These are phyloP conservation scores for Rhadinocentrus ornatus DNA, from an alignment of 2,797 vertebrate genomes.

Conservation along the genomic window DNA sequence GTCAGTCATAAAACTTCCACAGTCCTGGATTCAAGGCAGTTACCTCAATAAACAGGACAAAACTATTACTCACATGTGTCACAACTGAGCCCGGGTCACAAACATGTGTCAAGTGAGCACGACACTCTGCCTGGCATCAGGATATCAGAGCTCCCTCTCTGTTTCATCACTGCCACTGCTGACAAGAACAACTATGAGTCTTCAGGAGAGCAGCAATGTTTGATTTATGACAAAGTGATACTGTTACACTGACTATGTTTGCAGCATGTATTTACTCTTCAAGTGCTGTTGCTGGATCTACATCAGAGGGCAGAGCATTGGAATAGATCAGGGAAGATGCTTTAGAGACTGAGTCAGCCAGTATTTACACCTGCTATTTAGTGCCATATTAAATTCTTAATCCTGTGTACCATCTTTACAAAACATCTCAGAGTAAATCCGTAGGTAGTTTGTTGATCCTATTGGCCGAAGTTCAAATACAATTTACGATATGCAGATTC, in stretches of 20 bases:
- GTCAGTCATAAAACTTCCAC: slow-evolving; percentile 29
- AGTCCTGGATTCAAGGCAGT: slow-evolving; percentile 37
- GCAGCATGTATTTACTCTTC: slow-evolving; percentile 76
- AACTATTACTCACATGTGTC: slow-evolving; percentile 66
- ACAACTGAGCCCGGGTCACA: slow-evolving; percentile 60
- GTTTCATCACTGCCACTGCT: slow-evolving; percentile 64
- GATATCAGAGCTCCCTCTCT: slow-evolving; percentile 57
- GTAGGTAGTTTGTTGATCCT: slow-evolving; percentile 57
- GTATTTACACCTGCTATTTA: slow-evolving; percentile 80
- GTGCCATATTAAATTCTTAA: slow-evolving; percentile 73
- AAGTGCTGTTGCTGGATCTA: slow-evolving; percentile 71
- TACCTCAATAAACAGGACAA: slow-evolving; percentile 40
- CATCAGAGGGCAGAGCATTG: slow-evolving; percentile 66
- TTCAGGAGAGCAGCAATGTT: slow-evolving; percentile 46
- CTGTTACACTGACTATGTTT: slow-evolving; percentile 74
- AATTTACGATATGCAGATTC: slow-evolving; percentile 28
- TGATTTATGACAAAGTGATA: slow-evolving; percentile 73
- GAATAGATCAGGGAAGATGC: slow-evolving; percentile 64
- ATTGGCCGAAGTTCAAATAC: slow-evolving; percentile 64
- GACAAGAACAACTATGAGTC: slow-evolving; percentile 49
- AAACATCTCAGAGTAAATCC: slow-evolving; percentile 75
- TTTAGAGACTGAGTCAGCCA: slow-evolving; percentile 67
- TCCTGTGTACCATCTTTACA: slow-evolving; percentile 72
- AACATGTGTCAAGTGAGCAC: slow-evolving; percentile 57
- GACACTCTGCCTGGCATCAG: slow-evolving; percentile 54